Percentiles rank a stretch among this genome's conserved stretches.
Evolutionary conservation across 2,113 vertebrate species (phyloP).

Genomic region (Eurypyga helias): DNA sequence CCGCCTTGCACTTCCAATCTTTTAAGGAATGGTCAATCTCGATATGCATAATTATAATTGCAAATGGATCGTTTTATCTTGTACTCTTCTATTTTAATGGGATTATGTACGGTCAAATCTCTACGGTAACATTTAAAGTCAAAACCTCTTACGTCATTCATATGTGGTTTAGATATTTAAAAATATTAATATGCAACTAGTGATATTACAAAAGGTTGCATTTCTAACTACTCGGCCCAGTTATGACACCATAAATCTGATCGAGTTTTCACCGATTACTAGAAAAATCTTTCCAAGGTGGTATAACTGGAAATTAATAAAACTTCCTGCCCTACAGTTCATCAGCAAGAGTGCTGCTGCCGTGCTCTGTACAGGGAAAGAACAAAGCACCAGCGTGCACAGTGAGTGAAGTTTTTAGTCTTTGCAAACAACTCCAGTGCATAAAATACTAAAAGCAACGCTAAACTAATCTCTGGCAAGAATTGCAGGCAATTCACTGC

Average conservation of each 20-base stretch:
- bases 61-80: slow-evolving; percentile 24
- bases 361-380: neutral
- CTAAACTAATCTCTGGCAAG: slow-evolving; percentile 51
- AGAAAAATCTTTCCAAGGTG: slow-evolving; percentile 4
- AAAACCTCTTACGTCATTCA: slow-evolving; percentile 15
- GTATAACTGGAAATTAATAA: neutral
- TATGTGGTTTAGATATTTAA: neutral
- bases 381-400: neutral
- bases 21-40: slow-evolving; percentile 41
- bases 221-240: neutral
- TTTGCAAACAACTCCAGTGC: slow-evolving; percentile 17
- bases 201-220: slow-evolving; percentile 15
- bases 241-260: slow-evolving; percentile 10
- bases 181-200: slow-evolving; percentile 31
- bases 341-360: neutral
- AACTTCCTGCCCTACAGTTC: neutral
- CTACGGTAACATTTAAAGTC: slow-evolving; percentile 29
- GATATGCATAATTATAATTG: slow-evolving; percentile 20
- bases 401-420: slow-evolving; percentile 28
- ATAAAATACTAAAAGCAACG: slow-evolving; percentile 61
- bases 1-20: slow-evolving; percentile 15
- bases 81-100: slow-evolving; percentile 43
- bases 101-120: neutral
- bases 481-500: slow-evolving; percentile 28
- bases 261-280: neutral